A percentile compares a stretch with the other conserved stretches of the same genome.
phyloP scores from a whole-genome alignment of 37 sponge, comb jelly and placozoan species.

The Oopsacas minuta region DNA sequence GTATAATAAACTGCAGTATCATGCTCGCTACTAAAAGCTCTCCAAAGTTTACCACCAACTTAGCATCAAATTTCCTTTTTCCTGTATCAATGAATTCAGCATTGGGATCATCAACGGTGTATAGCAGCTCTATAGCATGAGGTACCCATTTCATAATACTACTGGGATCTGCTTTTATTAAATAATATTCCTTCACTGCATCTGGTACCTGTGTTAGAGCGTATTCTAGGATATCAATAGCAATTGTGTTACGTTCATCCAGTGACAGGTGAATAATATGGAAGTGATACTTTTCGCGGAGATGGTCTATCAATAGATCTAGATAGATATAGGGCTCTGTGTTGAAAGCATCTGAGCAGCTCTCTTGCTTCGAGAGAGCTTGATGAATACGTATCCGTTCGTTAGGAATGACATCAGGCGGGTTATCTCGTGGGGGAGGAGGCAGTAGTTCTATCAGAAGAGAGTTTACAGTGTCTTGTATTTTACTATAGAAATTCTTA shows the following conservation, averaged over 20 bases:
- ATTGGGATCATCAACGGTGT: neutral
- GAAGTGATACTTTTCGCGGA: constrained; percentile 19
- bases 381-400: neutral
- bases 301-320: constrained; percentile 1
- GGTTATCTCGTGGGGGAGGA: neutral
- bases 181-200: neutral
- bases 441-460: neutral
- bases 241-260: neutral
- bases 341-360: neutral
- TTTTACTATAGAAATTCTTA: constrained; percentile 6
- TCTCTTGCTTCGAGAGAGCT: neutral
- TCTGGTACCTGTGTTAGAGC: neutral
- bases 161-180: neutral
- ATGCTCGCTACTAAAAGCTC: neutral
- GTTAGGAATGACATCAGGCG: neutral
- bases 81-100: neutral
- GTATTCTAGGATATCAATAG: neutral
- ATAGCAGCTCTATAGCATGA: neutral
- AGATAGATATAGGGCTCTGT: neutral
- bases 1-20: neutral
- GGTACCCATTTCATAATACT: neutral
- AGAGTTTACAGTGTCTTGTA: constrained; percentile 6
- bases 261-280: neutral
- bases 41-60: neutral
- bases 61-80: neutral